A percentile compares a stretch with the other conserved stretches of the same genome.
phyloP scores from a whole-genome alignment of 2,113 vertebrate species.

The Connochaetes taurinus region DNA sequence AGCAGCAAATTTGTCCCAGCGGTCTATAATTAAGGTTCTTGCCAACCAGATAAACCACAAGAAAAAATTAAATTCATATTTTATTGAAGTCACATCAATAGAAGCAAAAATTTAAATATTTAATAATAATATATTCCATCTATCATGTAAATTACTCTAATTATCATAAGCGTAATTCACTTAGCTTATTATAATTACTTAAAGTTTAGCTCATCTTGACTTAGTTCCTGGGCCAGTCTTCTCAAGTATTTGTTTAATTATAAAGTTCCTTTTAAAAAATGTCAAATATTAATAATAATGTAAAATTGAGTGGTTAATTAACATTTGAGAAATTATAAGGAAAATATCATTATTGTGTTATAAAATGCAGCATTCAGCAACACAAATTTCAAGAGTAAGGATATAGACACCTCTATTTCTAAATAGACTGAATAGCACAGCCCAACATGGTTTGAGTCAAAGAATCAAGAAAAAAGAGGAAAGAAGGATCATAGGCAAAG shows the following conservation, averaged over 20 bases:
- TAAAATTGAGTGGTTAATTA: not conserved
- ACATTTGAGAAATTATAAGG: not conserved
- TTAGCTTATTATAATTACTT: conserved; percentile 21
- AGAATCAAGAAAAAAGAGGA: not conserved
- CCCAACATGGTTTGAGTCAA: not conserved
- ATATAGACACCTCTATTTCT: not conserved
- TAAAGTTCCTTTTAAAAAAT: conserved; percentile 57
- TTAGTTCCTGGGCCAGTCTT: not conserved
- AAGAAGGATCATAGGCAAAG: not conserved
- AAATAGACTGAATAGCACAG: not conserved
- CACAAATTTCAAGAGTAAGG: conserved; percentile 20
- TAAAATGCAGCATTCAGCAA: conserved; percentile 16
- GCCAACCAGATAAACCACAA: conserved; percentile 5
- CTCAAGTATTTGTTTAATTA: conserved; percentile 34
- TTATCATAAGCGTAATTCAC: not conserved
- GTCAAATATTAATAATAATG: conserved; percentile 31
- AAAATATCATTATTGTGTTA: not conserved
- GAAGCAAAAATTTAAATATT: conserved; percentile 29
- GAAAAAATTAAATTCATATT: conserved; percentile 28
- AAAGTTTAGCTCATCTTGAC: conserved; percentile 26
- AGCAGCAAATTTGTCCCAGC: not conserved
- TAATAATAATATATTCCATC: not conserved
- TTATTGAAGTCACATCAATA: conserved; percentile 26
- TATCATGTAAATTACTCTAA: not conserved
- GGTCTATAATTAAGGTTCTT: not conserved